These are phyloP conservation scores for Ectobius pallidus DNA, from an alignment of 2,888 invertebrate genomes.

Conservation along the genomic window DNA sequence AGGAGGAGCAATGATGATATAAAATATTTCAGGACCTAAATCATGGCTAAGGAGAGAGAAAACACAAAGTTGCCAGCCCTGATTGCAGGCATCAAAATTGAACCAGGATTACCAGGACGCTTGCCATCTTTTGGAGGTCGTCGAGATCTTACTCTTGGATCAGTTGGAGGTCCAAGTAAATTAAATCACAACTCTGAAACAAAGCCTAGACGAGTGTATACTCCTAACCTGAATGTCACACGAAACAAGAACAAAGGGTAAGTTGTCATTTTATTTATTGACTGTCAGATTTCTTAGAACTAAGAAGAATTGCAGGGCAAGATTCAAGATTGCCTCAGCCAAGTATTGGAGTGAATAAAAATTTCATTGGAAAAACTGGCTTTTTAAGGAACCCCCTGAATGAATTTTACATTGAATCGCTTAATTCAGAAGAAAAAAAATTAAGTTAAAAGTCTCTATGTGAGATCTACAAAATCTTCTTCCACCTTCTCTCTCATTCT, in stretches of 20 bases:
- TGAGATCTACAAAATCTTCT: too few relatives aligned
- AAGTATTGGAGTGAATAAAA: too few relatives aligned
- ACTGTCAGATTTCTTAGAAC: neutral
- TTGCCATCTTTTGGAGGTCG: slow-evolving; percentile 52
- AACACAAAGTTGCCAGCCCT: slow-evolving; percentile 26
- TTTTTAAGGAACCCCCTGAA: too few relatives aligned
- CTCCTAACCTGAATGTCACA: slow-evolving; percentile 54
- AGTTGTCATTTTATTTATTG: slow-evolving; percentile 23
- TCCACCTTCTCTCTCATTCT: too few relatives aligned
- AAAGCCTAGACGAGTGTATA: slow-evolving; percentile 51
- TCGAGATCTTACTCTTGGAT: slow-evolving; percentile 54
- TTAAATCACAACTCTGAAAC: slow-evolving; percentile 49
- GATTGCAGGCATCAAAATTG: slow-evolving; percentile 48
- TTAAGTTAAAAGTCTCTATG: too few relatives aligned
- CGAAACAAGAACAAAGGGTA: slow-evolving; percentile 52
- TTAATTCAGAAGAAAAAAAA: too few relatives aligned
- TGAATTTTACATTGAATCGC: too few relatives aligned
- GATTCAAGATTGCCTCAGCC: too few relatives aligned
- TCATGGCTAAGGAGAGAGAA: slow-evolving; percentile 29
- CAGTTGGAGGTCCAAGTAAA: slow-evolving; percentile 31
- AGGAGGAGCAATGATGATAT: too few relatives aligned
- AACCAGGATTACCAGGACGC: slow-evolving; percentile 47
- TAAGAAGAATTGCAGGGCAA: too few relatives aligned
- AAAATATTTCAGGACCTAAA: neutral
- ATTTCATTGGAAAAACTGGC: too few relatives aligned